Percentiles rank a stretch among this genome's conserved stretches.
These are phyloP conservation scores for Eristalis intricaria DNA, from an alignment of 2,888 invertebrate species.

Conservation along the genomic window DNA sequence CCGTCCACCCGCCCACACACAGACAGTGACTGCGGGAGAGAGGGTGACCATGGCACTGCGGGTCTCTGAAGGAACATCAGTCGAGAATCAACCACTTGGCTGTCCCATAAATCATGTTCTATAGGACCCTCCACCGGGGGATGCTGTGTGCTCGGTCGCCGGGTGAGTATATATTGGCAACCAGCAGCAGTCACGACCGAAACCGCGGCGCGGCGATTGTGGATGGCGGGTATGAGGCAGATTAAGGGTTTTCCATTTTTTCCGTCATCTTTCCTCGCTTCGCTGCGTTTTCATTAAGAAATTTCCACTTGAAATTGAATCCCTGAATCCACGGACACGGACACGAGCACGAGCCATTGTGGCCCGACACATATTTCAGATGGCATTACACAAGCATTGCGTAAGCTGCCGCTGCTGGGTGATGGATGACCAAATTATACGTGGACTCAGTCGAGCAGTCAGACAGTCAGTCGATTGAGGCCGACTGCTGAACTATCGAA, in stretches of 20 bases:
- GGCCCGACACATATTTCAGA: conserved; percentile 27
- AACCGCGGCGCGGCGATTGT: background rate
- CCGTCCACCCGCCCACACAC: background rate
- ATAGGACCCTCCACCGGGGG: conserved; percentile 26
- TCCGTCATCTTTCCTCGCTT: background rate
- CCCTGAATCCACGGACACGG: background rate
- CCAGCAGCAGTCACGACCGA: too few species aligned
- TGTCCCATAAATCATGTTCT: conserved; percentile 62
- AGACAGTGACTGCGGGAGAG: background rate
- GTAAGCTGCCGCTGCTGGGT: conserved; percentile 36
- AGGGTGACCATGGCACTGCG: background rate
- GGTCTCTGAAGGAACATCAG: conserved; percentile 38
- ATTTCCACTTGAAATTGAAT: conserved; percentile 53
- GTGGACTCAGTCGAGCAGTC: conserved; percentile 5
- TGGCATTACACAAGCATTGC: conserved; percentile 39
- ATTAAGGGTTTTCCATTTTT: conserved; percentile 38
- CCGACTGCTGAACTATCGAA: conserved; percentile 26
- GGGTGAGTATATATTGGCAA: conserved; percentile 15
- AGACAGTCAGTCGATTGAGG: background rate
- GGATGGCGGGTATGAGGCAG: background rate
- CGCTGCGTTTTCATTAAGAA: conserved; percentile 37
- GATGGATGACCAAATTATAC: conserved; percentile 51
- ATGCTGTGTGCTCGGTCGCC: conserved; percentile 7
- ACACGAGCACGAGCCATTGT: too few species aligned
- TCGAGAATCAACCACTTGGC: conserved; percentile 50